Evolutionary conservation across 2,888 invertebrate genomes (phyloP).

Genomic region (Listrodromus nycthemerus): DNA sequence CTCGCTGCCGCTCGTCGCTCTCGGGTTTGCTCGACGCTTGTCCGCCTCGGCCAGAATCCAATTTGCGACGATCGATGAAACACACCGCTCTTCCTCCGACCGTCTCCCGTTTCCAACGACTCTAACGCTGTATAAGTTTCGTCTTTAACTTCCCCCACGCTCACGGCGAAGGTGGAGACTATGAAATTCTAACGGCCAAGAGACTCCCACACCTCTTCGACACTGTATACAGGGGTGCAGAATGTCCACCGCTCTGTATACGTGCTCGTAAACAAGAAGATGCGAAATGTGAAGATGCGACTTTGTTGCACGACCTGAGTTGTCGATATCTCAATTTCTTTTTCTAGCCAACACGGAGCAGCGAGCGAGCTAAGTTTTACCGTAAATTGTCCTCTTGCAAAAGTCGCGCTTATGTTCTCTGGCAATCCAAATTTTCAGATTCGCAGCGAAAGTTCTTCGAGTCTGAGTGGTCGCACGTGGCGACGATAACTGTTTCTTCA

Average conservation of each 20-base stretch:
- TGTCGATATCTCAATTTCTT: conserved; percentile 1
- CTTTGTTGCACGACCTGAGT: background rate
- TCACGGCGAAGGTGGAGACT: conserved; percentile 20
- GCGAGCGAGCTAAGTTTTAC: conserved; percentile 35
- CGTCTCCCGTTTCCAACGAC: conserved; percentile 33
- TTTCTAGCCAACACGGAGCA: background rate
- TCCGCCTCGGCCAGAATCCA: conserved; percentile 74
- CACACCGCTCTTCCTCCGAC: conserved; percentile 60
- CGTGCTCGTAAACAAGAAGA: background rate
- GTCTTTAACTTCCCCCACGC: conserved; percentile 11
- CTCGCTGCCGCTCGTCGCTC: conserved; percentile 38
- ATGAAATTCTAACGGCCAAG: conserved; percentile 22
- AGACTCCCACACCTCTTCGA: conserved; percentile 15
- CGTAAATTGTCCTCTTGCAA: background rate
- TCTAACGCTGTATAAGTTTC: conserved; percentile 9
- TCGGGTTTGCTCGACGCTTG: conserved; percentile 63
- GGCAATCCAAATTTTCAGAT: background rate
- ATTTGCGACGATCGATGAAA: conserved; percentile 76
- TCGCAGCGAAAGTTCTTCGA: conserved; percentile 26
- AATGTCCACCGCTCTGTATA: background rate
- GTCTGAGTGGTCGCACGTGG: conserved; percentile 32
- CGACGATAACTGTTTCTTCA: conserved; percentile 38
- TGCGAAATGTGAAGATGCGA: background rate
- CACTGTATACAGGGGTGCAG: conserved; percentile 1
- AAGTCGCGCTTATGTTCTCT: background rate